Evolutionary conservation across 2,888 invertebrate species (phyloP).

Genomic region (Andrena haemorrhoa): DNA sequence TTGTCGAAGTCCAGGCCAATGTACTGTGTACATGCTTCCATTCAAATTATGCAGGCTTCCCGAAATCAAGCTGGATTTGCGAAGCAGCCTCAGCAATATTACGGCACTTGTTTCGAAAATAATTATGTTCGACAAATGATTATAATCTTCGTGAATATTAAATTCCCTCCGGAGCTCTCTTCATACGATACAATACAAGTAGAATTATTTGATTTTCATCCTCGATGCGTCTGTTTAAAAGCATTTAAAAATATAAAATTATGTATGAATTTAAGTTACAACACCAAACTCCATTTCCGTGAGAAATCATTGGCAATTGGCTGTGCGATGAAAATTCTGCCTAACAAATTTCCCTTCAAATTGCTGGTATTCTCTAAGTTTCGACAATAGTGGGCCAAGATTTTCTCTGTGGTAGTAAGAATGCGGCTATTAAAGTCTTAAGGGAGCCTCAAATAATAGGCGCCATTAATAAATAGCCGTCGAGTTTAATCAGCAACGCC

Average conservation of each 20-base stretch:
- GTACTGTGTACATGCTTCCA: not conserved
- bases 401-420: not conserved
- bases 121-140: no score
- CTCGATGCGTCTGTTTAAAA: no score
- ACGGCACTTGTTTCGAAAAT: not conserved
- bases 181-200: no score
- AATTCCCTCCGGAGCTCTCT: no score
- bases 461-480: slow-evolving; percentile 7
- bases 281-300: no score
- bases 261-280: no score
- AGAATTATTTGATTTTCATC: no score
- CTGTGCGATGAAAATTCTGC: no score
- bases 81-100: not conserved
- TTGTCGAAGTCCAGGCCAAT: not conserved
- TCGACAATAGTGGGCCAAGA: not conserved
- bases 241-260: no score
- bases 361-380: not conserved
- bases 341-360: not conserved
- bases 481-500: not conserved
- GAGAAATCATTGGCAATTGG: no score
- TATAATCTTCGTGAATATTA: no score
- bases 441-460: not conserved
- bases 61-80: not conserved
- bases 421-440: not conserved
- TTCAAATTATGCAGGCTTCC: slow-evolving; percentile 7